These are phyloP conservation scores for Panurus biarmicus DNA, from an alignment of 2,113 vertebrate species.

Conservation along the genomic window DNA sequence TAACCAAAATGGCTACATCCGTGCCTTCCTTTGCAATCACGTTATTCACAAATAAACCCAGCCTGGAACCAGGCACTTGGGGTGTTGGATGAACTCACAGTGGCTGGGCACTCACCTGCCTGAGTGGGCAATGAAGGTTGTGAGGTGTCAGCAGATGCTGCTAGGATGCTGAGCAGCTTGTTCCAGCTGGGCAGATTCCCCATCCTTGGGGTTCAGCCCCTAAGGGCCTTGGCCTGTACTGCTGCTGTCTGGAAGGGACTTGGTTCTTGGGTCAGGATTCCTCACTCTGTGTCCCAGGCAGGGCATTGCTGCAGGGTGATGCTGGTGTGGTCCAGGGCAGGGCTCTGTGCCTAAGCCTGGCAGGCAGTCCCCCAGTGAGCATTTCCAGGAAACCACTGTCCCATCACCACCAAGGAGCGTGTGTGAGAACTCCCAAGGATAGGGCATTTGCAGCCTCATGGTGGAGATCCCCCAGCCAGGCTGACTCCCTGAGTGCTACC, in stretches of 20 bases:
- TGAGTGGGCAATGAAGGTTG: not conserved
- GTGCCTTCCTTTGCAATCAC: not conserved
- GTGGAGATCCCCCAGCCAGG: too few species aligned
- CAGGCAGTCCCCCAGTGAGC: fast-evolving
- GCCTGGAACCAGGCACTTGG: fast-evolving
- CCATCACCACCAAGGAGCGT: not conserved
- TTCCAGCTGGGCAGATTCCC: conserved; percentile 59
- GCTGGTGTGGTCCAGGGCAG: too few species aligned
- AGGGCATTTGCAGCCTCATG: fast-evolving
- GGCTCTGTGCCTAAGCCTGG: not conserved
- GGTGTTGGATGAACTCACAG: too few species aligned
- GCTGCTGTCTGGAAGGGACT: not conserved
- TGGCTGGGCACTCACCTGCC: not conserved
- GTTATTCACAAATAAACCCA: not conserved
- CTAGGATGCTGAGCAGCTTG: not conserved
- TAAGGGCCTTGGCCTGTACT: not conserved
- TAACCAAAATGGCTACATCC: not conserved
- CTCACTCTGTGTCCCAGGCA: too few species aligned
- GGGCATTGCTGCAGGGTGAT: fast-evolving
- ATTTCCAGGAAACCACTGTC: not conserved
- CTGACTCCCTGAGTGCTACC: not conserved
- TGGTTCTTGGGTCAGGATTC: not conserved
- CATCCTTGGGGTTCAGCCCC: conserved; percentile 3
- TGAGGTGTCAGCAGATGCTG: fast-evolving
- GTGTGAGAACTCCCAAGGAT: not conserved